A percentile compares a stretch with the other conserved stretches of the same genome.
These are phyloP conservation scores for Nemapogon koenigi DNA, from an alignment of 2,888 invertebrate genomes.

Conservation along the genomic window DNA sequence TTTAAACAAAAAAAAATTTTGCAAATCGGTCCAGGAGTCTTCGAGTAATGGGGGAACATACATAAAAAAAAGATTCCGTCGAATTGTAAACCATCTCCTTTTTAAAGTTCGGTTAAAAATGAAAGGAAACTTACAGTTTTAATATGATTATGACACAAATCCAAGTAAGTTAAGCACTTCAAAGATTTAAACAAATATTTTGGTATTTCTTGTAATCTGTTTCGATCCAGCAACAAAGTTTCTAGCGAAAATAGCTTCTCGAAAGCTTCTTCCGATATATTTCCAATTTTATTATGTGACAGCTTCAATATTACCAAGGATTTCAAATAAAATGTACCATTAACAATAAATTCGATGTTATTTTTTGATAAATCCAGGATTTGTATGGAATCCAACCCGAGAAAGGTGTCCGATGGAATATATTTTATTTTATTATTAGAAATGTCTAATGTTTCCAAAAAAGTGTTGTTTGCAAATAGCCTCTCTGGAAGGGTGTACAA, in stretches of 20 bases:
- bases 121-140: conserved; percentile 39
- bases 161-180: conserved; percentile 53
- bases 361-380: conserved; percentile 77
- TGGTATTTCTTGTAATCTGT: conserved; percentile 55
- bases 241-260: conserved; percentile 56
- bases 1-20: no score
- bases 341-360: conserved; percentile 64
- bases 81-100: no score
- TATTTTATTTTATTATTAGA: conserved; percentile 69
- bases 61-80: no score
- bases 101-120: no score
- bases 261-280: conserved; percentile 64
- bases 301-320: conserved; percentile 69
- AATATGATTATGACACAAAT: conserved; percentile 62
- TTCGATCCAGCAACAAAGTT: conserved; percentile 60
- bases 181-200: conserved; percentile 52
- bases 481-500: conserved; percentile 62
- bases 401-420: conserved; percentile 65
- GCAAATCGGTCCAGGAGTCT: no score
- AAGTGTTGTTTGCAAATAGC: conserved; percentile 64
- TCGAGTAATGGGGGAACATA: no score
- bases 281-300: conserved; percentile 71
- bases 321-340: conserved; percentile 62
- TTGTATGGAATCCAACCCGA: conserved; percentile 63
- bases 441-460: conserved; percentile 68